A percentile compares a stretch with the other conserved stretches of the same genome.
phyloP scores from a whole-genome alignment of 2,888 invertebrate species.

The Mystacides longicornis region DNA sequence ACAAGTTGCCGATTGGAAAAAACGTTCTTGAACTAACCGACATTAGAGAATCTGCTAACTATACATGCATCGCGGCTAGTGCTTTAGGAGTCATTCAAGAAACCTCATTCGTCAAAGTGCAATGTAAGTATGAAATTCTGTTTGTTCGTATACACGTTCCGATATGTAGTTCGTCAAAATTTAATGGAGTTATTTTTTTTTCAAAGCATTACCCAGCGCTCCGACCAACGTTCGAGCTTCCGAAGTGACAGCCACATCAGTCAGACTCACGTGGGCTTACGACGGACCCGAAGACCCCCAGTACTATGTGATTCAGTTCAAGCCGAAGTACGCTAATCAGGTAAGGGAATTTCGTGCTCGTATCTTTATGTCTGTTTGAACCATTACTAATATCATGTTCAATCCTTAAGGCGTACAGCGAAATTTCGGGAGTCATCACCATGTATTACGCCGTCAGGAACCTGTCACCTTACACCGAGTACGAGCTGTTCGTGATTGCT shows the following conservation, averaged over 20 bases:
- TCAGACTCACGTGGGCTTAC: slow-evolving; percentile 89
- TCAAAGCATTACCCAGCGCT: slow-evolving; percentile 79
- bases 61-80: slow-evolving; percentile 94
- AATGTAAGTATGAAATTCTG: slow-evolving; percentile 63
- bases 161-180: not conserved
- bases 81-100: slow-evolving; percentile 88
- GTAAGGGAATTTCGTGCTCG: slow-evolving; percentile 31
- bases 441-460: slow-evolving; percentile 87
- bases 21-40: slow-evolving; percentile 82
- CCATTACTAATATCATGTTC: not conserved
- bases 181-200: not conserved
- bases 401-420: slow-evolving; percentile 68
- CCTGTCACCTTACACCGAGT: slow-evolving; percentile 89
- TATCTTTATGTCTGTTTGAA: not conserved
- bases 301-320: slow-evolving; percentile 95
- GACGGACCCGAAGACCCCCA: slow-evolving; percentile 83
- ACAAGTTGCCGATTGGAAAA: slow-evolving; percentile 74
- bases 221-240: slow-evolving; percentile 86
- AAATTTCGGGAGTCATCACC: slow-evolving; percentile 88
- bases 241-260: slow-evolving; percentile 89
- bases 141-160: not conserved
- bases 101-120: slow-evolving; percentile 85
- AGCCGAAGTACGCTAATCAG: slow-evolving; percentile 86
- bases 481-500: slow-evolving; percentile 93
- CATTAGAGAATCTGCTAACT: slow-evolving; percentile 89